Evolutionary conservation across 2,797 vertebrate genomes (phyloP), one percentile per base, ranked within the genome.

Genomic region (Taenioides sp.): DNA sequence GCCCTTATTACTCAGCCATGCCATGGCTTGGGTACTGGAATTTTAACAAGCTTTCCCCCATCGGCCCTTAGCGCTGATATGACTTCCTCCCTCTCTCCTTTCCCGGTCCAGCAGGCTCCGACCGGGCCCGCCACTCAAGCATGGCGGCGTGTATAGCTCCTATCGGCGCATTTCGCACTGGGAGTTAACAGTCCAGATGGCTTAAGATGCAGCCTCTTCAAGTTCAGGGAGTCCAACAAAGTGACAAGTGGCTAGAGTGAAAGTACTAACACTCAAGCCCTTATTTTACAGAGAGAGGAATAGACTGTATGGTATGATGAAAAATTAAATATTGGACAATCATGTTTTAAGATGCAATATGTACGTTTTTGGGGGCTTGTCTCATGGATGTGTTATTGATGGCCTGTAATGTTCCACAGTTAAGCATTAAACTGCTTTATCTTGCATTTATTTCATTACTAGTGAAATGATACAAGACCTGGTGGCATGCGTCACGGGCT

Each of bases 41-140:
- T 92, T 86, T 93, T 92, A 92, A 92, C 90, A 90, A 92, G 90
- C 90, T 89, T 86, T 68, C 75, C 18, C 83, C 80, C 82, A 82
- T 87, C 77, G 77, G 81, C 87, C 87, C 61, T 23, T 84, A 86
- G 84, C 78, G 85, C 86, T 87, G 85, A 86, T 81, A 78, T 75
- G 79, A 77, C 84, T 71, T 85, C 73, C 71, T 70, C 81, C 40
- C 43, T 47, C 43, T 70, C 47, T 64, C 77, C 75, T 84, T 43
- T 82, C 79, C 75, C 75, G 81, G 75, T 80, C 71, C 77, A 66
- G 73, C 78, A 75, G 22, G 77, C 74, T 61, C 68, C 50, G 61
- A 78, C 77, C 65, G 75, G 65, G 74, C 10, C 63, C 78, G 70
- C 64, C 67, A 76, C 66, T 84, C 85, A 79, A 18, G 28, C 83